A percentile compares a stretch with the other conserved stretches of the same genome.
phyloP scores from a whole-genome alignment of 2,888 invertebrate genomes.

The Sminthurides aquaticus region DNA sequence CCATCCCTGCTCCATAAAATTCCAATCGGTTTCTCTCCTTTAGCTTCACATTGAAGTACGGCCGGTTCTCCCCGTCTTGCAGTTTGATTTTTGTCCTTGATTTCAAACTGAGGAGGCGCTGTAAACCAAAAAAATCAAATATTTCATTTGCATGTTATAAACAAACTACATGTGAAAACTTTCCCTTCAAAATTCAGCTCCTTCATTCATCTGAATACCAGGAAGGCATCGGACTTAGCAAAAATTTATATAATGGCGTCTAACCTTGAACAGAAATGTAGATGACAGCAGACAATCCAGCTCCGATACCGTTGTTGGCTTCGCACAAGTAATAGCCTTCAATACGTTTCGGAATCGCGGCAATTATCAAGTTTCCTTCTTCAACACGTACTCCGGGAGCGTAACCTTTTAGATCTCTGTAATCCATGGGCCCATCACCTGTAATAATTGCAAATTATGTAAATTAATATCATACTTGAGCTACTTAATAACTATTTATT shows the following conservation, averaged over 20 bases:
- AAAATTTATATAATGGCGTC: constrained; percentile 19
- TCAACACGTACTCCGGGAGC: constrained; percentile 86
- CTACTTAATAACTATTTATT: constrained; percentile 12
- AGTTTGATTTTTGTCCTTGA: constrained; percentile 83
- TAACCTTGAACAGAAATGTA: constrained; percentile 86
- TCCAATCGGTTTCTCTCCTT: constrained; percentile 81
- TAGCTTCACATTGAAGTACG: constrained; percentile 71
- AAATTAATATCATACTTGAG: not conserved
- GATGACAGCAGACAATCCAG: constrained; percentile 88
- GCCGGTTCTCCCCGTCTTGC: constrained; percentile 83
- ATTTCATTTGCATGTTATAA: too few species aligned
- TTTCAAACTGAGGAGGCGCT: constrained; percentile 90
- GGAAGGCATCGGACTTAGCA: not conserved
- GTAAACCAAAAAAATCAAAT: constrained; percentile 19
- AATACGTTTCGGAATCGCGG: constrained; percentile 84
- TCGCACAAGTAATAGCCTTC: constrained; percentile 86
- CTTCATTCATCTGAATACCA: too few species aligned
- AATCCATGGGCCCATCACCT: constrained; percentile 87
- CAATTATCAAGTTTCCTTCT: constrained; percentile 84
- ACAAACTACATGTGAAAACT: not conserved
- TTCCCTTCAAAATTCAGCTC: too few species aligned
- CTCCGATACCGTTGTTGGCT: constrained; percentile 91
- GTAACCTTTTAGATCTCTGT: constrained; percentile 82
- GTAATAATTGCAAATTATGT: constrained; percentile 39
- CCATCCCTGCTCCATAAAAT: constrained; percentile 93